Base-by-base conservation (phyloP, 92 coral and sea anemone genomes). In the Blastomussa wellsi region DNA sequence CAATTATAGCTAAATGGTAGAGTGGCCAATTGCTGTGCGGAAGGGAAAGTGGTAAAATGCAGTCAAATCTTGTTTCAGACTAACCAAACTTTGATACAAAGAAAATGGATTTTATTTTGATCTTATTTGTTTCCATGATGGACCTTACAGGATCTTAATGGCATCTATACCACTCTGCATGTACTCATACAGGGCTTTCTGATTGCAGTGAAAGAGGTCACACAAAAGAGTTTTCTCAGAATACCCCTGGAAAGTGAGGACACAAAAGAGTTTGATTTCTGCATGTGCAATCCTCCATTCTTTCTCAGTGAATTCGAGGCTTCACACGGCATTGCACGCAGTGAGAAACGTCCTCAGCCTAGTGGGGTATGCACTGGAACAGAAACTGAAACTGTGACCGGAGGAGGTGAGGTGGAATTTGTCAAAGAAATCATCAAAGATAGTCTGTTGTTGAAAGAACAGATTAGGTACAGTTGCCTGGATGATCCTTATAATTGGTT, bases 201-300 rank as follows among this genome's bases (percentile, higher is more conserved):
- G 10, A 70, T 59, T 83, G 13, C 42, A 96, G 99, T 97, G 6
- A 90, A 93, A 77, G 86, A 85, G 47, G 99, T 97, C 49, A 62
- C 75, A 15, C 68, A 93, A 11, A 91, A 70, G 32, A 89, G 82
- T 59, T 90, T 85, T 78, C 90, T 97, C 22, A 66, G 51, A 55
- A 52, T 80, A 68, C 94, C 95, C 20, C 74, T 90, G 42, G 72
- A 89, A 47, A 83, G 86, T 7, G 92, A 91, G 41, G 90, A 81
- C 5, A 66, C 26, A 0, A 83, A 85, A 55, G 44, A 81, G 24
- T 92, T 86, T 75, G 94, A 92, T 57, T 97, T 97, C 89, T 93
- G 95, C 64, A 97, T 97, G 99, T 97, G 99, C 88, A 97, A 97
- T 76, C 99, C 99, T 26, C 99, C 99, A 29, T 97, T 97, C 86